These are phyloP conservation scores for Spilogale gracilis DNA, from an alignment of 2,113 vertebrate genomes.

Conservation along the genomic window DNA sequence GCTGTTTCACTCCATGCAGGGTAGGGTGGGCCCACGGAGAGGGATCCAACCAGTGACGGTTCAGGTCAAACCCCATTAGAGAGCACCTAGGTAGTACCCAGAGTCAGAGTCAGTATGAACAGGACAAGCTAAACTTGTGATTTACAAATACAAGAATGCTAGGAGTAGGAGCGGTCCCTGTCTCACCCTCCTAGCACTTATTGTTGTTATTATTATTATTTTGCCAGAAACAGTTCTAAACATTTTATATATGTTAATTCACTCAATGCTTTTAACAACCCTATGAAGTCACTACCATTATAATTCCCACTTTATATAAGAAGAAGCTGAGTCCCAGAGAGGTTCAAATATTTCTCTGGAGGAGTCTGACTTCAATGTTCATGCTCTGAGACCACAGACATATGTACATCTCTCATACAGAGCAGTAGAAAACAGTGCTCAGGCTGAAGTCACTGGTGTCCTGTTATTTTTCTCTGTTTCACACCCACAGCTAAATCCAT, in stretches of 20 bases:
- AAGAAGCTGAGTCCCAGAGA: slow-evolving; percentile 44
- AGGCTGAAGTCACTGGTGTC: not conserved
- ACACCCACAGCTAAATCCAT: not conserved
- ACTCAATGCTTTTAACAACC: not conserved
- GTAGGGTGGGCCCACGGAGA: slow-evolving; percentile 98
- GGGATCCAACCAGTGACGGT: slow-evolving; percentile 98
- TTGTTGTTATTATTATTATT: not conserved
- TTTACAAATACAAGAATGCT: not conserved
- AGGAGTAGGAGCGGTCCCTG: not conserved
- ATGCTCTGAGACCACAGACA: not conserved
- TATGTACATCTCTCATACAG: not conserved
- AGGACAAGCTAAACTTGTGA: not conserved
- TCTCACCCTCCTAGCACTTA: not conserved
- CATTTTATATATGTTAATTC: not conserved
- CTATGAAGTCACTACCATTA: not conserved
- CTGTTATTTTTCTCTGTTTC: not conserved
- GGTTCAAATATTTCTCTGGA: not conserved
- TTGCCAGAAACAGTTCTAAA: not conserved
- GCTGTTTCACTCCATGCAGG: slow-evolving; percentile 96
- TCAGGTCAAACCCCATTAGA: slow-evolving; percentile 98
- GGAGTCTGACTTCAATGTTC: not conserved
- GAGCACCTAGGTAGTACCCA: slow-evolving; percentile 91
- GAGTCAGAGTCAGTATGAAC: slow-evolving; percentile 17
- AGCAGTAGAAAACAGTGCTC: not conserved
- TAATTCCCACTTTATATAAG: not conserved